Base-by-base conservation (phyloP, 37 sponge, comb jelly and placozoan species). In the Ephydatia muelleri region DNA sequence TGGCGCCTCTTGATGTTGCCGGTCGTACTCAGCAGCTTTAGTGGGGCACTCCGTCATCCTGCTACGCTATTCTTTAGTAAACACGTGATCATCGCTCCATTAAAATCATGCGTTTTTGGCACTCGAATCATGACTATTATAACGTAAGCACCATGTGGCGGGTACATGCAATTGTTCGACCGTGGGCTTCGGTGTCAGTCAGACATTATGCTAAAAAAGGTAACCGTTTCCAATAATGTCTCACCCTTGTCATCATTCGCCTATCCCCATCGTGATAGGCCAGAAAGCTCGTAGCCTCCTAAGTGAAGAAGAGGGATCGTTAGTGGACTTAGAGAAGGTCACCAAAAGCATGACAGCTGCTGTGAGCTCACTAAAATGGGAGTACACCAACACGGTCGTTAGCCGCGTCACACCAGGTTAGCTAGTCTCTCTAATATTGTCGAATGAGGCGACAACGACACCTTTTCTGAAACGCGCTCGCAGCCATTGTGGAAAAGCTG, bases 391-490 rank as follows among this genome's bases (percentile, higher is more conserved):
- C 67, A 76, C 71, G 29, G n/a, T 93, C 4, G 68, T 83, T 22
- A 70, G 87, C 35, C 73, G 91, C 21, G 65, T 95, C 67, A 88
- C 96, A 19, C 93, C 96, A 78, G 85, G 94, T 89, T 65, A 30
- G 49, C n/a, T n/a, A n/a, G n/a, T n/a, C n/a, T n/a, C n/a, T n/a
- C n/a, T n/a, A n/a, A n/a, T n/a, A n/a, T n/a, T n/a, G n/a, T n/a
- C n/a, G n/a, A n/a, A n/a, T n/a, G n/a, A n/a, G n/a, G n/a, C n/a
- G n/a, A n/a, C n/a, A n/a, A n/a, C n/a, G n/a, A n/a, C n/a, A n/a
- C n/a, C n/a, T n/a, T n/a, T n/a, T n/a, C n/a, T n/a, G n/a, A n/a
- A n/a, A n/a, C n/a, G n/a, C n/a, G n/a, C n/a, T n/a, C n/a, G 35
- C 70, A 69, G 84, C 81, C 31, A 43, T 86, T 26, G 43, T 89